phyloP scores from a whole-genome alignment of 2,113 vertebrate species.

The Arothron firmamentum region DNA sequence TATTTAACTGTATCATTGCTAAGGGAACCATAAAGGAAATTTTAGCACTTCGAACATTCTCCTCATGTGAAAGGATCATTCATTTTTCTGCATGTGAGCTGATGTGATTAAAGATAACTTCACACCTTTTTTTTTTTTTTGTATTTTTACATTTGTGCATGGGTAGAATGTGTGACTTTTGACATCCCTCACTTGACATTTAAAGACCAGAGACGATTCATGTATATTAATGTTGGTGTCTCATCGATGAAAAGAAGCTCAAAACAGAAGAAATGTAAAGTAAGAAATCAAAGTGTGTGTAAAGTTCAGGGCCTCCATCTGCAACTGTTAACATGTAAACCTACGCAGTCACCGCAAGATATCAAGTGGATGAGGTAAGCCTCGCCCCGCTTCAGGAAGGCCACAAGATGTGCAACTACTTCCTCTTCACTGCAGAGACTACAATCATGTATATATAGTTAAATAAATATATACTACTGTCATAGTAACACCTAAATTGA shows the following conservation, averaged over 20 bases:
- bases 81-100: constrained; percentile 9
- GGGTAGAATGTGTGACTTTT: constrained; percentile 10
- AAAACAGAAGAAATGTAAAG: background rate
- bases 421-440: constrained; percentile 45
- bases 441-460: no score
- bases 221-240: background rate
- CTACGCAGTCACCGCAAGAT: constrained; percentile 47
- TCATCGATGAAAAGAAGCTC: background rate
- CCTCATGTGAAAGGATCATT: background rate
- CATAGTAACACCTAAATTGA: no score
- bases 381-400: constrained; percentile 30
- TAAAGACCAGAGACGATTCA: background rate
- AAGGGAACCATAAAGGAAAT: background rate
- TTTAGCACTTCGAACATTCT: background rate
- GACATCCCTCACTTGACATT: constrained; percentile 12
- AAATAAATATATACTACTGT: no score
- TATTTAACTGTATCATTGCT: background rate
- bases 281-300: constrained; percentile 6
- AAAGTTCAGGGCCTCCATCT: constrained; percentile 48
- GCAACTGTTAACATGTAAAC: constrained; percentile 27
- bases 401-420: constrained; percentile 59
- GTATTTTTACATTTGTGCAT: constrained; percentile 6
- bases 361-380: constrained; percentile 56
- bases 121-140: background rate
- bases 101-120: constrained; percentile 48